Base-by-base conservation (phyloP, 2,797 vertebrate species). In the Micromesistius poutassou region DNA sequence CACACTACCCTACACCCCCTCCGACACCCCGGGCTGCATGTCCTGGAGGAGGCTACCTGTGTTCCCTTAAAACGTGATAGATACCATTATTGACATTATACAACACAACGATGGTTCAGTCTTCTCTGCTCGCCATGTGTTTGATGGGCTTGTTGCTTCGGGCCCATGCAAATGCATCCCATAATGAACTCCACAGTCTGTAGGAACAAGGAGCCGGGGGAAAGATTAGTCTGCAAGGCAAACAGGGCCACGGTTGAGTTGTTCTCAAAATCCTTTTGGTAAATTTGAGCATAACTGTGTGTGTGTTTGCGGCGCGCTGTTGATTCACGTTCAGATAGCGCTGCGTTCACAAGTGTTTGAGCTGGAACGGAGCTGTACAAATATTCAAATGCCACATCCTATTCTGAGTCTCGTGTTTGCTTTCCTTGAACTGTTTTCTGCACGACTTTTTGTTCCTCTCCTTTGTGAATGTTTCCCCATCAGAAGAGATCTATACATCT, bases 111-210 rank as follows among this genome's bases (percentile, higher is more conserved):
- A 35, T 35, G 33, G 33, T 35, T 35, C 33, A 35, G 33, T 6
- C 4, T 35, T 35, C 33, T 35, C 33, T 6, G 33, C 42, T 46
- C 12, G 13, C 42, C 3, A 16, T 16, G 80, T 46, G 73, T 78
- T 80, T 80, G 74, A 84, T 76, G 38, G 79, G 50, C 66, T 73
- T 70, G 40, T 40, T 78, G 82, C 85, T 87, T 85, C 70, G 10
- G 31, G 12, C 40, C 2, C 75, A n/a, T 76, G 79, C 85, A 88
- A 89, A 91, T 81, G 88, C 79, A 78, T 79, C 76, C 83, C 76
- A 78, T 81, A 77, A 82, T 87, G 86, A 86, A 72, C 75, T 80
- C 19, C 78, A 86, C 79, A 86, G 80, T 80, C 55, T 28, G 38
- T 30, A 74, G 19, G 19, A 74, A 74, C 73, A 74, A 74, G 73